Conservation (phyloP, 2,888 invertebrate species). For the Cantharis flavilabris region DNA sequence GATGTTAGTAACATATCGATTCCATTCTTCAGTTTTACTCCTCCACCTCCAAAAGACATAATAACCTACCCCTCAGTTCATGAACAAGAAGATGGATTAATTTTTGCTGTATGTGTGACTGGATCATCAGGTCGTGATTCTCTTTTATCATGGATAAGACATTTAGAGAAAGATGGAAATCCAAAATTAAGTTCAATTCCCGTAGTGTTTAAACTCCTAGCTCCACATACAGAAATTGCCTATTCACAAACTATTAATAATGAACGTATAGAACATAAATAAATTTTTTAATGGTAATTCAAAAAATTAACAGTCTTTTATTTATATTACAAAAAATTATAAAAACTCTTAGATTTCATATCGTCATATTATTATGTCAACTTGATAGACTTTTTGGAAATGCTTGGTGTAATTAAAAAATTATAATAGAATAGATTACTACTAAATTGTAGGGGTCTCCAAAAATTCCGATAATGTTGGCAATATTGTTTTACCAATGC, state of each 20-base stretch:
- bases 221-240: constrained; percentile 59
- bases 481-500: too few species aligned
- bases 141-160: constrained; percentile 87
- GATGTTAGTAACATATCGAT: constrained; percentile 73
- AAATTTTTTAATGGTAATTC: neutral
- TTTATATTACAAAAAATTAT: too few species aligned
- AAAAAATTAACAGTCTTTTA: neutral
- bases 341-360: too few species aligned
- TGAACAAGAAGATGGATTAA: constrained; percentile 90
- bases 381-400: too few species aligned
- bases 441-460: too few species aligned
- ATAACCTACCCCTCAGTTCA: constrained; percentile 71
- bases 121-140: constrained; percentile 91
- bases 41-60: constrained; percentile 53
- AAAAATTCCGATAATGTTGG: too few species aligned
- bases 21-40: constrained; percentile 59
- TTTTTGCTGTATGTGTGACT: constrained; percentile 87
- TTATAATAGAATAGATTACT: too few species aligned
- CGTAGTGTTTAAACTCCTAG: constrained; percentile 81
- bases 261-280: neutral
- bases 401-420: too few species aligned
- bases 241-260: constrained; percentile 11
- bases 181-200: constrained; percentile 74
- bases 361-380: too few species aligned
- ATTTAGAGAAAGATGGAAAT: constrained; percentile 76